Base-by-base conservation (phyloP, 2,797 vertebrate genomes). In the Vultur gryphus region DNA sequence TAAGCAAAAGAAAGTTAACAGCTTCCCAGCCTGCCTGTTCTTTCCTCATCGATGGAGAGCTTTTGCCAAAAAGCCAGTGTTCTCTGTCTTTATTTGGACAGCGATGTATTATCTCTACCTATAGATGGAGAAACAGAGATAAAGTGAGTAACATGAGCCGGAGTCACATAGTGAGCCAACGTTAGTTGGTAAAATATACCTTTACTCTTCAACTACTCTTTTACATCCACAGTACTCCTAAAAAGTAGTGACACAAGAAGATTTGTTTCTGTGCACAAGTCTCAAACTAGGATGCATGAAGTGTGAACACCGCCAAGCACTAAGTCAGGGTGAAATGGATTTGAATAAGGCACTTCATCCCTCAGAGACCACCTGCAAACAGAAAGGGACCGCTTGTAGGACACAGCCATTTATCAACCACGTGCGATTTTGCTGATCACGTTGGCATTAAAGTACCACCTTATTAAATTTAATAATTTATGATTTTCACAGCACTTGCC, bases 401-500 rank as follows among this genome's bases (percentile, higher is more conserved):
- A 66, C 11, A 35, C 2, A 1, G 26, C 29, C 43, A 25, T 65
- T 80, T 57, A 58, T 20, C 33, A 49, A 26, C 19, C 46, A 65
- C 0, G 0, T 29, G 8, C 0, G 4, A 24, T 62, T 43, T 48
- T 66, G 43, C 16, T n/a, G 16, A 66, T 5, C 1, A 7, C 11
- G 33, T 20, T 81, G 16, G 11, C 59, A 23, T n/a, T 49, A 26
- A n/a, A 65, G 31, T 24, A 25, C 41, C 69, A 37, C 19, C n/a
- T 37, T 13, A 31, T 13, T 54, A 76, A 39, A 16, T 24, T 49
- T 46, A 87, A 41, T 52, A 7, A 41, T 44, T 77, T 4, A 4
- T 18, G 4, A 35, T 75, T 77, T 93, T 75, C 41, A 10, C 11
- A 69, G 44, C 33, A 55, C 13, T 31, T 3, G 0, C 21, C 52